Base-by-base conservation (phyloP, 2,797 vertebrate genomes). In the Sebastolobus alascanus region DNA sequence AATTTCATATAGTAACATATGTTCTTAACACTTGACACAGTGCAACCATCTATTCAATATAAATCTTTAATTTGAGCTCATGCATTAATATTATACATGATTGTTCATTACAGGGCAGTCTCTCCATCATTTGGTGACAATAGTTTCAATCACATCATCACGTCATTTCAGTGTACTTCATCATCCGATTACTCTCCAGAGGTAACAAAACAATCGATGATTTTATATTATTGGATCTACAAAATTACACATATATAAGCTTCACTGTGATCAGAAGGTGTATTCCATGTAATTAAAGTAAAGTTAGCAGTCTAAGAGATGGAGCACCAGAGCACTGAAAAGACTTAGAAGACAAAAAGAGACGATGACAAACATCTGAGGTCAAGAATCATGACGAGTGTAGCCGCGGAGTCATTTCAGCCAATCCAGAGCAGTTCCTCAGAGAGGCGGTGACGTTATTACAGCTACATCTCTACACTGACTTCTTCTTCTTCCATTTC, bases 21-120 rank as follows among this genome's bases (percentile, higher is more conserved):
- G 27, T 60, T 10, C 14, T 27, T 20, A 4, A 12, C 20, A 18
- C n/a, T 20, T 9, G 25, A 80, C 11, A 40, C 43, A 75, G 25
- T 29, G 29, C 37, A 9, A 54, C 4, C 5, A 18, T 55, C 29
- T 77, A 68, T 52, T 56, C 37, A 77, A 68, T 73, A 63, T 31
- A 64, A 6, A 82, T 56, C 22, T 75, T 78, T 82, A 29, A 35
- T 82, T 43, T n/a, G 38, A 50, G 27, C 43, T 84, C 65, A 61
- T 65, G 67, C 67, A 29, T 59, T 37, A 40, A 40, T 68, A 11
- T 65, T 6, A 27, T 37, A 80, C 60, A 56, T 18, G 18, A 60
- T 3, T 14, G n/a, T 72, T 68, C 9, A 35, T 18, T 12, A 55
- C 37, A 55, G 16, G 61, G 18, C 18, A 56, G 67, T 59, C 43